Percentiles rank a stretch among this genome's conserved stretches.
These are phyloP conservation scores for Rissa tridactyla DNA, from an alignment of 2,113 vertebrate genomes.

Conservation along the genomic window DNA sequence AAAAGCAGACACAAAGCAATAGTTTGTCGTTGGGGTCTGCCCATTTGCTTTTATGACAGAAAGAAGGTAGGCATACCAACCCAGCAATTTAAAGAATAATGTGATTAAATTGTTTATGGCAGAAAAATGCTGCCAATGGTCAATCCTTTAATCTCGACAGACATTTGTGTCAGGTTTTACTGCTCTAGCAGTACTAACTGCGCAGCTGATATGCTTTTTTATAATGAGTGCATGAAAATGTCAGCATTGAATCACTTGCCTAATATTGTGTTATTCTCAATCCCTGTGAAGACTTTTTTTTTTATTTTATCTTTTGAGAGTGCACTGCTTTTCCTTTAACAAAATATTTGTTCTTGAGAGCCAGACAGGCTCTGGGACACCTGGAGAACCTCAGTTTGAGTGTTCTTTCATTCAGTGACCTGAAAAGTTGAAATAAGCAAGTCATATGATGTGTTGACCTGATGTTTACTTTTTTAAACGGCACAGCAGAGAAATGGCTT, in stretches of 20 bases:
- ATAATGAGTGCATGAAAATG: not conserved
- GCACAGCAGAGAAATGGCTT: not conserved
- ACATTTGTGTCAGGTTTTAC: not conserved
- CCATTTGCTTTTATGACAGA: not conserved
- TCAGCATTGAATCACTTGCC: not conserved
- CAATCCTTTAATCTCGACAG: not conserved
- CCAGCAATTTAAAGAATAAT: not conserved
- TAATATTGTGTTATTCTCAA: not conserved
- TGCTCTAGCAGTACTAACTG: not conserved
- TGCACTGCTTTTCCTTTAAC: not conserved
- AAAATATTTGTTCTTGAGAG: not conserved
- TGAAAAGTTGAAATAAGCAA: not conserved
- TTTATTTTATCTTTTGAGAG: not conserved
- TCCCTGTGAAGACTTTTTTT: not conserved
- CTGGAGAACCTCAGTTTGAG: not conserved
- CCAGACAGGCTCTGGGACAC: not conserved
- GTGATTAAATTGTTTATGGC: not conserved
- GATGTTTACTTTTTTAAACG: not conserved
- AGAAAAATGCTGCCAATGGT: not conserved
- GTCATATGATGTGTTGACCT: not conserved
- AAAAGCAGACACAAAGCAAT: not conserved
- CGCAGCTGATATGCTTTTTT: not conserved
- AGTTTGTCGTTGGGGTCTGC: not conserved
- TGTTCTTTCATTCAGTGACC: not conserved
- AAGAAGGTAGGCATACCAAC: not conserved